Evolutionary conservation across 2,797 vertebrate species (phyloP), one percentile per base, ranked within the genome.

Genomic region (Anguilla pacifica): DNA sequence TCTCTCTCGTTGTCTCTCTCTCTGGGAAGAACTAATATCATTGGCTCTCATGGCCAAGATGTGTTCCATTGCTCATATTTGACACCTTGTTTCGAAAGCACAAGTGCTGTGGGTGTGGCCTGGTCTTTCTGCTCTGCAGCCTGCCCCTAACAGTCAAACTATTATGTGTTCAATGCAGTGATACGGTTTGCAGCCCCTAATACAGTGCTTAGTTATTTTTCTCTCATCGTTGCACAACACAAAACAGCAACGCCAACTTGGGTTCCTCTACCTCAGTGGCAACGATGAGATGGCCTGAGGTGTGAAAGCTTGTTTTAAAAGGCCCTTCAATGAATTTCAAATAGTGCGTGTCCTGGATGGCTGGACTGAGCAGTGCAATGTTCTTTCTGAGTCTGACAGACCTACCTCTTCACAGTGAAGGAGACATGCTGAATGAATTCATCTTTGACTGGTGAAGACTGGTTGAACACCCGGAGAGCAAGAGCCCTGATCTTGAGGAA

Each of bases 31-130:
- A 88, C 85, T 90, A 83, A 86, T 90, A 93, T 94, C 91, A 92
- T 90, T 83, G 90, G 91, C 92, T 92, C 92, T 88, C 88, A 86
- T 25, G 88, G 90, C 82, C 74, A 10, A 92, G 90, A 93, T 93
- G 93, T 88, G 91, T 90, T 86, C 89, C 89, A 94, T 93, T 94
- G 91, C 91, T 94, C 93, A 93, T 92, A 64, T 91, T 74, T 94
- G 93, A 94, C 93, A 93, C 86, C 43, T 91, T 35, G 88, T 91
- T 87, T 83, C 28, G 57, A 64, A 83, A 81, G 19, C 84, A 49
- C 31, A 89, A 53, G 88, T 82, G 49, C 31, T 84, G 86, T 59
- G 59, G 84, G 79, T 39, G 31, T n/a, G 79, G 77, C 49, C 79
- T 67, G 59, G 61, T 53, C 74, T 59, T 55, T 88, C 46, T 86